These are phyloP conservation scores for Excalfactoria chinensis DNA, from an alignment of 2,113 vertebrate species.

Conservation along the genomic window DNA sequence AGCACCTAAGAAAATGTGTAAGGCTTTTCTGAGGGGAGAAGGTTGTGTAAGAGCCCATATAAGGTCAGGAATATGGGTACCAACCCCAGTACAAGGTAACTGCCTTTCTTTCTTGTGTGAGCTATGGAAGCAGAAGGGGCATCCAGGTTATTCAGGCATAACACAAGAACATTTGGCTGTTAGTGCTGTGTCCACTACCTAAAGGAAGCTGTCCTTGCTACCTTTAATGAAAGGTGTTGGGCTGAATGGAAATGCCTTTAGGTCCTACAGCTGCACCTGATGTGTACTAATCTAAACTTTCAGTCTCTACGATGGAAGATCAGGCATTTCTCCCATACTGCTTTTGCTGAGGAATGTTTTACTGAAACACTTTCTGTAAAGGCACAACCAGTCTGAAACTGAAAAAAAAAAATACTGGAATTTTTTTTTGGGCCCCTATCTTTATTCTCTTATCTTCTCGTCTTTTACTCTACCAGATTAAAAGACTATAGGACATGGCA, in stretches of 20 bases:
- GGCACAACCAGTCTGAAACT: background rate
- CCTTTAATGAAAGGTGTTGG: background rate
- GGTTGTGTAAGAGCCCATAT: background rate
- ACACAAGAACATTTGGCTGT: background rate
- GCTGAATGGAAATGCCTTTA: background rate
- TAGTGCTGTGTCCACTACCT: background rate
- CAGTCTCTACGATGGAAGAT: background rate
- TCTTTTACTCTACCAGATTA: background rate
- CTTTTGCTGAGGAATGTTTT: background rate
- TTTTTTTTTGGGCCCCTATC: background rate
- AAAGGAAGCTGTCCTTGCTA: accelerated
- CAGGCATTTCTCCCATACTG: background rate
- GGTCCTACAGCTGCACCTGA: background rate
- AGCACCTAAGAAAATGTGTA: background rate
- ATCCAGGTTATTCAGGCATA: background rate
- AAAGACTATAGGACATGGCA: background rate
- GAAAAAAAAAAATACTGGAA: background rate
- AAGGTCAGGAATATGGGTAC: background rate
- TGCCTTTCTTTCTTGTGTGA: background rate
- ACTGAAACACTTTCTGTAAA: background rate
- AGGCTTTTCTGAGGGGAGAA: background rate
- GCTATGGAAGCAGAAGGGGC: background rate
- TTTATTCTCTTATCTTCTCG: conserved; percentile 8
- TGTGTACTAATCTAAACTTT: background rate
- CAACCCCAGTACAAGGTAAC: background rate